Base-by-base conservation (phyloP, 2,888 invertebrate species). In the Polymixis lichenea region DNA sequence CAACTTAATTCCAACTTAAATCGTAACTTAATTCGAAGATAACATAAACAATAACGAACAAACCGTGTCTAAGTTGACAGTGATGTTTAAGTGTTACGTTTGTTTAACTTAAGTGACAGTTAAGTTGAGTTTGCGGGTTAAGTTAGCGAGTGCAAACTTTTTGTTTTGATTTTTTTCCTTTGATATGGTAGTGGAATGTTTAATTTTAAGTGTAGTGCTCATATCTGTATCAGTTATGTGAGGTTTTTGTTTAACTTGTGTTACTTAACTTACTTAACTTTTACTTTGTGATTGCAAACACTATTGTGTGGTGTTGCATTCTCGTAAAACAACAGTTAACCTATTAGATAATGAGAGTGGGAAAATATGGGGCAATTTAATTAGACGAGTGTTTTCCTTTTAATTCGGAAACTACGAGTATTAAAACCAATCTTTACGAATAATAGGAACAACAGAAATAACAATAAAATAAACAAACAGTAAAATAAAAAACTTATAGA, bases 21-120 rank as follows among this genome's bases (percentile, higher is more conserved):
- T 89, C 92, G 90, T 87, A 92, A 93, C 90, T 92, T 92, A 89
- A 80, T 77, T 86, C 89, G 90, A 76, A 82, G 77, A 83, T 85
- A 84, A 78, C 75, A 77, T 72, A 83, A 84, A 86, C 75, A 86
- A 82, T 72, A 68, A 67, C 64, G 61, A 53, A 55, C 9, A 67
- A 65, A 74, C 75, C 71, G 72, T 68, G 65, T 66, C 49, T 51
- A 72, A 82, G 69, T 89, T 70, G 32, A 82, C 67, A 75, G 78
- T 84, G 81, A 74, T 83, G 61, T 65, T 60, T 61, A 77, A 78
- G 60, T 64, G 64, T 65, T 32, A 58, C 60, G 69, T 75, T 68
- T 55, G n/a, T 77, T 64, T 66, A 19, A 60, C 78, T 71, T 81
- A 82, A 84, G 79, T 83, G 80, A 72, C 76, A 84, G 85, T 89